Evolutionary conservation across 2,113 vertebrate species (phyloP).

Genomic region (Podilymbus podiceps): DNA sequence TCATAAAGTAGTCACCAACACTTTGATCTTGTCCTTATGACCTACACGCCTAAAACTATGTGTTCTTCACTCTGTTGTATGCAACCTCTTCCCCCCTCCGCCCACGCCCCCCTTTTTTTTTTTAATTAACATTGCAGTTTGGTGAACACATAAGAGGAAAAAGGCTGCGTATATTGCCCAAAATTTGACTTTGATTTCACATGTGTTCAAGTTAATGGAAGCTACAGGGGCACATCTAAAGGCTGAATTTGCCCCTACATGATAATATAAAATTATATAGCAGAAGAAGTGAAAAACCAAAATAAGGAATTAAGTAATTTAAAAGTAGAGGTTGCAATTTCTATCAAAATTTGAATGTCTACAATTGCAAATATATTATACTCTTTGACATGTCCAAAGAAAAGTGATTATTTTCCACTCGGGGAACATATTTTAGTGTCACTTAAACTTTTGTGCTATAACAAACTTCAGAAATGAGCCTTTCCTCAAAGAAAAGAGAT

Average conservation of each 20-base stretch:
- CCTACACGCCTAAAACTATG: background rate
- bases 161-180: background rate
- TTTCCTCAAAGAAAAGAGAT: slow-evolving; percentile 18
- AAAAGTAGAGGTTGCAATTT: slow-evolving; percentile 32
- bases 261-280: slow-evolving; percentile 49
- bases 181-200: background rate
- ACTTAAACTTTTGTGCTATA: slow-evolving; percentile 61
- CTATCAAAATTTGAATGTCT: slow-evolving; percentile 50
- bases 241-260: background rate
- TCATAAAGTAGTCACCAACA: background rate
- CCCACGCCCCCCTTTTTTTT: background rate
- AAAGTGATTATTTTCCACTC: slow-evolving; percentile 65
- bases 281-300: slow-evolving; percentile 21
- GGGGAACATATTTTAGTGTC: slow-evolving; percentile 40
- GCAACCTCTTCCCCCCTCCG: background rate
- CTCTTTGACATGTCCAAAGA: slow-evolving; percentile 43
- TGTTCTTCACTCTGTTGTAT: background rate
- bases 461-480: slow-evolving; percentile 61
- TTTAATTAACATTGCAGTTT: background rate
- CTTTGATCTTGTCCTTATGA: background rate
- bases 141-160: background rate
- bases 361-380: slow-evolving; percentile 32
- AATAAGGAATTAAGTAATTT: slow-evolving; percentile 53
- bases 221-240: background rate
- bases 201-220: background rate